Evolutionary conservation across 2,113 vertebrate genomes (phyloP), one percentile per base, ranked within the genome.

Genomic region (Atherinomorus stipes): DNA sequence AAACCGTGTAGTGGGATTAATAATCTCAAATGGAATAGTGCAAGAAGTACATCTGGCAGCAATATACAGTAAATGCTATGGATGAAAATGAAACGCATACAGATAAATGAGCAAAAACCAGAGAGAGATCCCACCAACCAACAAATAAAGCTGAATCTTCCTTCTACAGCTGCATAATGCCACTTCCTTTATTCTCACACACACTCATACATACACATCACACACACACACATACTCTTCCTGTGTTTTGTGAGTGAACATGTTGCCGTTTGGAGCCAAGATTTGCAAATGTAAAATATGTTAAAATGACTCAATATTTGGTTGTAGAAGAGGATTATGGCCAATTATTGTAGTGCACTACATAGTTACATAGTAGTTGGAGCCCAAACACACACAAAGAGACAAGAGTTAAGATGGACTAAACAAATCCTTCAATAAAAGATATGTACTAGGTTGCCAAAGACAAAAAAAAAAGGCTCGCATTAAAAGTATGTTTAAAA

Each of bases 11-110:
- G 89, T 85, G 81, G 85, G 85, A 68, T 78, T 81, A 69, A 85
- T 88, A 89, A 92, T 92, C 88, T 91, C 87, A 81, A 80, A 61
- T 69, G 80, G 71, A 81, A 88, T 85, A 93, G 91, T 94, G 92
- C 92, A 93, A 91, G 70, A 88, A 71, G 78, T 70, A 76, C 42
- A 69, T 82, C 77, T 66, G 59, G 85, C 61, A 64, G 63, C 44
- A 25, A 85, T 71, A 71, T 73, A 77, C 49, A 82, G 59, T 86
- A 86, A 88, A 90, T 81, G 85, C 83, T 92, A 70, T 68, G 84
- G 65, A 63, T 83, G 66, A 86, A 80, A 82, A 71, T 7, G 44
- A 61, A 15, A 80, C 38, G 74, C 28, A 64, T n/a, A 65, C 61
- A 60, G 19, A 65, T 25, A 38, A 51, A 15, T 22, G 16, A 78